Base-by-base conservation (phyloP, 2,113 vertebrate species). In the Lates calcarifer region DNA sequence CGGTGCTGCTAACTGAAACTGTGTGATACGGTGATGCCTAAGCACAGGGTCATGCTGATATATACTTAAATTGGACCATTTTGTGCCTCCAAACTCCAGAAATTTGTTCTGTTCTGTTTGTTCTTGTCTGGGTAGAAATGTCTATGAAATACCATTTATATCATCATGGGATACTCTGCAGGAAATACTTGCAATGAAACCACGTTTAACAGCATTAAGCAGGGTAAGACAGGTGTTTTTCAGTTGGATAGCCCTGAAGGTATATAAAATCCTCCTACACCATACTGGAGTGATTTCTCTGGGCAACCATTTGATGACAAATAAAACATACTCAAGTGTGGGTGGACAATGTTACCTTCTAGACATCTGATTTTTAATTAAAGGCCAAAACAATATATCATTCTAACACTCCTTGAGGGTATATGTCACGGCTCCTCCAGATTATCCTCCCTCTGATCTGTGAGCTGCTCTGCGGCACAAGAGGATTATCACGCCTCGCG, bases 401-500 rank as follows among this genome's bases (percentile, higher is more conserved):
- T 28, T 58, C 43, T 33, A 51, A 62, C 35, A 13, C 61, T 73
- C 62, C 75, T 85, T 29, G 5, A 57, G 69, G 71, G 84, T 79
- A 28, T 29, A 33, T 87, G 83, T 81, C 85, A 81, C 26, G 2
- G 90, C 86, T 90, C 81, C 86, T 68, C 71, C 69, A 77, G 87
- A 91, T 92, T 90, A 87, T 92, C 87, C 79, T 77, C 49, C 51
- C 58, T 85, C 68, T 84, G 86, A 91, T 93, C 86, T 90, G 81
- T 58, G 85, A 89, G 87, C 79, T 81, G 72, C 80, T 89, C 77
- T 70, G 76, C 22, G 53, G 88, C 74, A 75, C 89, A 61, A 69
- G 83, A 85, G 88, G 85, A 90, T 92, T 92, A 92, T 74, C 63
- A 53, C 28, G 43, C 81, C 79, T 87, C 47, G 31, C 41, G n/a